phyloP scores from a whole-genome alignment of 2,797 vertebrate species.

The Discoglossus pictus region DNA sequence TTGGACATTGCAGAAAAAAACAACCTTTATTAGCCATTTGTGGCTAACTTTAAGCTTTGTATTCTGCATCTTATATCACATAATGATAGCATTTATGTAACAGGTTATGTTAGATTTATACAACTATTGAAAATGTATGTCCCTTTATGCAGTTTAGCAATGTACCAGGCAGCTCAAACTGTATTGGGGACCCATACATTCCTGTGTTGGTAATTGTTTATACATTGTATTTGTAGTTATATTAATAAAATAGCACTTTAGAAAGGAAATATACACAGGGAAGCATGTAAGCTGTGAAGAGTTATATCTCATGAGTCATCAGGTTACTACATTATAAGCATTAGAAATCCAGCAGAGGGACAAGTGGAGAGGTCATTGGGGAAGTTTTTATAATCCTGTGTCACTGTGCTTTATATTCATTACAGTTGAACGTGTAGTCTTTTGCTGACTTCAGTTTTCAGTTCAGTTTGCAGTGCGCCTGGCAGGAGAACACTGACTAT shows the following conservation, averaged over 20 bases:
- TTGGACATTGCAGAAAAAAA: no score
- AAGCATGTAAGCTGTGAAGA: no score
- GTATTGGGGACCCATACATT: conserved; percentile 5
- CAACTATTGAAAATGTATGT: neutral
- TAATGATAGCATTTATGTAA: no score
- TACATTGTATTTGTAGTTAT: neutral
- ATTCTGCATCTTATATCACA: no score
- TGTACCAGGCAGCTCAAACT: neutral
- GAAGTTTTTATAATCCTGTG: conserved; percentile 14
- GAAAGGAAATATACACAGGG: neutral
- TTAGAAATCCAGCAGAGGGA: conserved; percentile 7
- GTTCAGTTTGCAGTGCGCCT: conserved; percentile 6
- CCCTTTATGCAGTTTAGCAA: neutral
- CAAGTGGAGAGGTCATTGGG: conserved; percentile 8
- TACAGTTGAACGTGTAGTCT: conserved; percentile 6
- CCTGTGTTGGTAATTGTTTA: neutral
- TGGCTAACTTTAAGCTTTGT: no score
- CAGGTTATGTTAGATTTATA: no score
- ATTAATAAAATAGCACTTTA: neutral
- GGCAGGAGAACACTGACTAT: conserved; percentile 6
- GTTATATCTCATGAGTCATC: no score
- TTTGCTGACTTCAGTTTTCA: conserved; percentile 21
- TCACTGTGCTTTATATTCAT: conserved; percentile 13
- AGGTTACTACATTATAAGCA: neutral
- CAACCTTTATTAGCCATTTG: no score